Percentiles rank a stretch among this genome's conserved stretches.
phyloP scores from a whole-genome alignment of 2,113 vertebrate genomes.

The Microcebus lehilahytsara region DNA sequence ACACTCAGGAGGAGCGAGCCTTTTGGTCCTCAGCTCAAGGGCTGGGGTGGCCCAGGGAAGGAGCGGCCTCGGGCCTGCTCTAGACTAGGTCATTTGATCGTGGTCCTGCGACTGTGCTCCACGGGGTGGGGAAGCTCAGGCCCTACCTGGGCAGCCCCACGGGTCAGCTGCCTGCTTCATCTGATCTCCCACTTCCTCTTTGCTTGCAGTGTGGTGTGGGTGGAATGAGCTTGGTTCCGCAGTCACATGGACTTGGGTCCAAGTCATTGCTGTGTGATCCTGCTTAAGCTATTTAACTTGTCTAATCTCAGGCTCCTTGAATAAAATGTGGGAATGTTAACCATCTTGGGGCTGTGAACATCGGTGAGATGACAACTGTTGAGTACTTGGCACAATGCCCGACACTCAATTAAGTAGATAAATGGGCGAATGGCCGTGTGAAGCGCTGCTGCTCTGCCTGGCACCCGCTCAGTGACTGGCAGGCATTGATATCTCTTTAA shows the following conservation, averaged over 20 bases:
- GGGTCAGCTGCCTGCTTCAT: neutral
- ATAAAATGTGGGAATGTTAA: neutral
- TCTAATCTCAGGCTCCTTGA: neutral
- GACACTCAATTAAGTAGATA: neutral
- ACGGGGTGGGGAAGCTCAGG: neutral
- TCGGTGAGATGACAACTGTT: rapidly evolving
- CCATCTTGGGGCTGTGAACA: neutral
- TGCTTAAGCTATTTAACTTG: neutral
- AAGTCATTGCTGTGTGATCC: too few species aligned
- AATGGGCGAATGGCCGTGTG: rapidly evolving
- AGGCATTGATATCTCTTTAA: neutral
- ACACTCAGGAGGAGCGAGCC: neutral
- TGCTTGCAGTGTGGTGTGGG: rapidly evolving
- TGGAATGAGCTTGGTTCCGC: neutral
- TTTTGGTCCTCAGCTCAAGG: neutral
- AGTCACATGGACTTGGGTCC: neutral
- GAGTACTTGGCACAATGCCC: neutral
- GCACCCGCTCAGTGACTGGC: neutral
- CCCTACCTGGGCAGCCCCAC: rapidly evolving
- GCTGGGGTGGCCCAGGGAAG: neutral
- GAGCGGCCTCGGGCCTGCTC: neutral
- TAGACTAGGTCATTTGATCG: neutral
- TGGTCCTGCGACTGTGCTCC: neutral
- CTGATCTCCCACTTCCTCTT: neutral
- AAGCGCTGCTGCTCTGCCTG: neutral